Conservation (phyloP, 2,113 vertebrate genomes). For the Podarcis raffonei region DNA sequence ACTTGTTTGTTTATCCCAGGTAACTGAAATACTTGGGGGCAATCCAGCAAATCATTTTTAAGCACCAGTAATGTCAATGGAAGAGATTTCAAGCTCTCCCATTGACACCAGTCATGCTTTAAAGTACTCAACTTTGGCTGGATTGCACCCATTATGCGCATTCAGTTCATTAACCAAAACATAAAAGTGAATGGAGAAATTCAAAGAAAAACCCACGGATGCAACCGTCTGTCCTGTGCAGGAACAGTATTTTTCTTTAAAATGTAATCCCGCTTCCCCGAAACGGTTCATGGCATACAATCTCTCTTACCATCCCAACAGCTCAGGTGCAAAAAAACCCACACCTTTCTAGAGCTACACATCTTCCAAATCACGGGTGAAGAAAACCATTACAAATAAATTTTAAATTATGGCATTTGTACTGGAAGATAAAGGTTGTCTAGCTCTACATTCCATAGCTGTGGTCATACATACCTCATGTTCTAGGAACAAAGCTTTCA, state of each 20-base stretch:
- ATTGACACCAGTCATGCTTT: no score
- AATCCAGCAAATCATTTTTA: background rate
- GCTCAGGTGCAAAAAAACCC: background rate
- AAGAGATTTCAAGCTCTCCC: background rate
- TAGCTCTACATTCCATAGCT: background rate
- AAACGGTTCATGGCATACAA: background rate
- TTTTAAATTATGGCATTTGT: background rate
- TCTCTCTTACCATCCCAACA: background rate
- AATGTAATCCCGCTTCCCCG: background rate
- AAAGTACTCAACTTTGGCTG: background rate
- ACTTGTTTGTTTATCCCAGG: background rate
- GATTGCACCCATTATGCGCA: background rate
- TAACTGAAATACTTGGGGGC: background rate
- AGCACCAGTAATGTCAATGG: background rate
- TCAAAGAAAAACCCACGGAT: background rate
- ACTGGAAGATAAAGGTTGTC: constrained; percentile 1
- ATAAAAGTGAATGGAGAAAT: background rate
- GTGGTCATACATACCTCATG: constrained; percentile 77
- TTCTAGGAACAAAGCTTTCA: constrained; percentile 85
- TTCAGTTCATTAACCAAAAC: background rate
- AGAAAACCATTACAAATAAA: background rate
- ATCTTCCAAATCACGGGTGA: background rate
- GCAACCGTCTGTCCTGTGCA: background rate
- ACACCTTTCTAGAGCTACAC: background rate
- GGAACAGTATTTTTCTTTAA: background rate